phyloP scores from a whole-genome alignment of 2,113 vertebrate genomes.

The Strigops habroptila region DNA sequence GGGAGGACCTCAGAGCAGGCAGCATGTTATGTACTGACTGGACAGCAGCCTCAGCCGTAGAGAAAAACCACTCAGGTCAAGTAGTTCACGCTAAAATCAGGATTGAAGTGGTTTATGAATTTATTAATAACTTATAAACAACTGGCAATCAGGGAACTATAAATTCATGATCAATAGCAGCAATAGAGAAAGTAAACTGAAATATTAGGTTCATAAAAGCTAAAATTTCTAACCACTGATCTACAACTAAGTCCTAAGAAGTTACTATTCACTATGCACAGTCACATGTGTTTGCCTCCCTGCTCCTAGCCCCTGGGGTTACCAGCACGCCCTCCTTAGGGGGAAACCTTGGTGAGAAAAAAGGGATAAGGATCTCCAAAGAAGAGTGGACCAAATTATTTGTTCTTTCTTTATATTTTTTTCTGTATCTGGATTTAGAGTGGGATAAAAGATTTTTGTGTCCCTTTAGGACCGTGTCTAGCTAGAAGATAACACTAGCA shows the following conservation, averaged over 20 bases:
- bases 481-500: background rate
- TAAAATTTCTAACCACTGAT: background rate
- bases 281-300: fast-evolving
- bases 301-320: background rate
- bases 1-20: background rate
- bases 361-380: background rate
- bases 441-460: background rate
- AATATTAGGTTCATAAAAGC: background rate
- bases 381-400: background rate
- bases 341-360: background rate
- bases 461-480: background rate
- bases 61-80: background rate
- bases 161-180: background rate
- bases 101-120: background rate
- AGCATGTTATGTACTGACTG: background rate
- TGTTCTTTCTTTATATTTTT: background rate
- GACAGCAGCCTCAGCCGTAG: fast-evolving
- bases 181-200: background rate
- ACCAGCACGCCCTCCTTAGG: fast-evolving
- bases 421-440: background rate
- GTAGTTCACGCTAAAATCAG: background rate
- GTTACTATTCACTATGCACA: fast-evolving
- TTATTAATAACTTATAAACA: background rate
- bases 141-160: background rate
- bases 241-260: background rate